Evolutionary conservation across 2,888 invertebrate genomes (phyloP), one percentile per base, ranked within the genome.

Genomic region (Heteromyza rotundicornis): DNA sequence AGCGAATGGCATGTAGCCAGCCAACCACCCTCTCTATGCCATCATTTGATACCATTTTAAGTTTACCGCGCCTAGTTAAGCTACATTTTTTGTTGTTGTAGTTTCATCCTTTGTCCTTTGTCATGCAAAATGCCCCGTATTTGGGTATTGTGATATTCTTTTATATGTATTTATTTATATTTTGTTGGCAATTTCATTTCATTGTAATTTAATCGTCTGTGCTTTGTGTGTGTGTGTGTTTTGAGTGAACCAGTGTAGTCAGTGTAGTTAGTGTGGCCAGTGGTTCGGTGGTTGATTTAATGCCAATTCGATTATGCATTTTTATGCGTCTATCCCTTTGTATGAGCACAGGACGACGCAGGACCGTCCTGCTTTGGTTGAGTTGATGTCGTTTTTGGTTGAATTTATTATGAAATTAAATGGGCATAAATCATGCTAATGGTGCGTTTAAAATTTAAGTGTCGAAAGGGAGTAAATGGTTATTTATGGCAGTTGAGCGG

Each of bases 371-470:
- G 27, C 5, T 5, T 27, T 10, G 27, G 27, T 7, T n/a, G 19
- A 16, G 57, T 50, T 57, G 57, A 57, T 50, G 57, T 57, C 57
- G 50, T 57, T 20, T 55, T 35, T 32, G 36, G 55, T 44, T 24
- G 52, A 27, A 32, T 71, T 68, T 70, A 76, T 74, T 75, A 76
- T 73, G 76, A 74, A 74, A 74, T 74, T 74, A 74, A 74, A 74
- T 75, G 70, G 73, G 71, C 74, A 74, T 74, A 74, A 74, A 74
- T 74, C 74, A 74, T 74, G 74, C 74, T 74, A 74, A 74, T 74
- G 74, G 74, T 73, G 72, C 74, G 75, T 76, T 74, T 71, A 74
- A 76, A 74, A 74, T 74, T 76, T 76, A 74, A 47, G 19, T 47
- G 20, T 47, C 19, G 7, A 47, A 14, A 19, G 19, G 47, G 3